Evolutionary conservation across 2,888 invertebrate genomes (phyloP).

Genomic region (Norana najaformis): DNA sequence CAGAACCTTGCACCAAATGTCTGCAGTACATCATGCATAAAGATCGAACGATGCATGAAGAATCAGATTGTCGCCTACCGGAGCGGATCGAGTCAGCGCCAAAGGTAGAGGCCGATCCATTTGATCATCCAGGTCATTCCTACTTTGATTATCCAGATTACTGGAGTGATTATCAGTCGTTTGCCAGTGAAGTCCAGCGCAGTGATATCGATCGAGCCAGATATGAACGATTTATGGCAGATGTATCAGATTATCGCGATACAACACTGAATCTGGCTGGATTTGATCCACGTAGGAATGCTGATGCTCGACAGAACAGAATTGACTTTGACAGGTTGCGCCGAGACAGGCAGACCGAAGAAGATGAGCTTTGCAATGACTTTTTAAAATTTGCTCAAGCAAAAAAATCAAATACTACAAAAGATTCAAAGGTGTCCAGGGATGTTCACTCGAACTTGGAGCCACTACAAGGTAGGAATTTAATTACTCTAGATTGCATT

Average conservation of each 20-base stretch:
- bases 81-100: background rate
- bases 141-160: conserved; percentile 17
- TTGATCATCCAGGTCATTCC: background rate
- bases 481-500: background rate
- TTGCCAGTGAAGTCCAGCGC: background rate
- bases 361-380: background rate
- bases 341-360: background rate
- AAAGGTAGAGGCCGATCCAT: background rate
- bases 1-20: background rate
- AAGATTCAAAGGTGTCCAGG: background rate
- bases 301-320: background rate
- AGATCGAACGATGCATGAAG: background rate
- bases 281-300: too few species aligned
- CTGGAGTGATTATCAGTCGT: background rate
- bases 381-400: background rate
- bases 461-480: background rate
- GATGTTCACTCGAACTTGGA: background rate
- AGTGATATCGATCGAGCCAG: background rate
- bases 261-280: background rate
- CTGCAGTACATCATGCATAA: background rate
- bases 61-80: background rate
- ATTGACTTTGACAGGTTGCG: background rate
- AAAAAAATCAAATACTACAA: background rate
- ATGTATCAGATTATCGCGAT: background rate
- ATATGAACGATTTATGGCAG: background rate